A percentile compares a stretch with the other conserved stretches of the same genome.
These are phyloP conservation scores for Paradoxurus hermaphroditus DNA, from an alignment of 2,113 vertebrate genomes.

Conservation along the genomic window DNA sequence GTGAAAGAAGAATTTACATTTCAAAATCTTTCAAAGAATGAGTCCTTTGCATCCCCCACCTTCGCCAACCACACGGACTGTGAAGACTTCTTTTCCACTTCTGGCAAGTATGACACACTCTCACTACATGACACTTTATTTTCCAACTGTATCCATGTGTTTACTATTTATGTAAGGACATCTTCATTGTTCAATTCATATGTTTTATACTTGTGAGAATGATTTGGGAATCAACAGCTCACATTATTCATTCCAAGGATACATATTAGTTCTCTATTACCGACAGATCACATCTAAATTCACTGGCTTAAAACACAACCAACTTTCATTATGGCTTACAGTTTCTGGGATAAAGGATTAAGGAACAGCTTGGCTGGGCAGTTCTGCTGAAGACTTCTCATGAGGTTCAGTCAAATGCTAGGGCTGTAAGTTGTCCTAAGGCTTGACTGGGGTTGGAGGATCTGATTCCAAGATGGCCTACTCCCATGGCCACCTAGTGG, in stretches of 20 bases:
- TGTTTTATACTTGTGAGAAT: background rate
- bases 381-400: background rate
- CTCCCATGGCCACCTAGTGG: background rate
- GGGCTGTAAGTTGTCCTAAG: background rate
- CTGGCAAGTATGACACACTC: no score
- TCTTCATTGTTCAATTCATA: background rate
- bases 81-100: background rate
- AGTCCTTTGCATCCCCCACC: background rate
- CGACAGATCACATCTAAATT: background rate
- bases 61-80: rapidly evolving
- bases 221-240: conserved; percentile 76
- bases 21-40: background rate
- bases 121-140: background rate
- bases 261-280: background rate
- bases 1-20: background rate
- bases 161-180: background rate
- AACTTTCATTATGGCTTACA: background rate
- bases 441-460: background rate
- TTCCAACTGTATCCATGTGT: background rate
- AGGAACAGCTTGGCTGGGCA: background rate
- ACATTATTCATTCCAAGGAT: background rate
- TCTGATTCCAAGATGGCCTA: no score
- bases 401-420: no score
- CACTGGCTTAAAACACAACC: background rate
- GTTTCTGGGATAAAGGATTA: background rate